Conservation (phyloP, 1,140 invertebrate species). For the Anadara kagoshimensis region DNA sequence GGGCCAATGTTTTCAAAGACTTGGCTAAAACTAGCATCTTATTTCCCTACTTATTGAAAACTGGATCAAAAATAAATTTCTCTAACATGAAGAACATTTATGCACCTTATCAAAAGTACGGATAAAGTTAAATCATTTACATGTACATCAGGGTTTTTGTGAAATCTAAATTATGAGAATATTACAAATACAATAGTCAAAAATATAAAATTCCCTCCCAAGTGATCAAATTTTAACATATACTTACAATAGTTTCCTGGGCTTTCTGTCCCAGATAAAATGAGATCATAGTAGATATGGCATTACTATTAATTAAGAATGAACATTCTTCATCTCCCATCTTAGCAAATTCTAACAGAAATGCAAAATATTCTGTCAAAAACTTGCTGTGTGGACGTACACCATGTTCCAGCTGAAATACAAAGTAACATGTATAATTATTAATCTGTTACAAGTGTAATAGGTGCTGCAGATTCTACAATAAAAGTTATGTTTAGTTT, state of each 20-base stretch:
- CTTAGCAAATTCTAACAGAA: slow-evolving; percentile 94
- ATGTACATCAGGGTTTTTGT: too few species aligned
- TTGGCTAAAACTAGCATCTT: too few species aligned
- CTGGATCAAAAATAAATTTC: too few species aligned
- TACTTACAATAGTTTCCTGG: slow-evolving; percentile 70
- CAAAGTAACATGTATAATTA: slow-evolving; percentile 13
- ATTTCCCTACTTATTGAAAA: too few species aligned
- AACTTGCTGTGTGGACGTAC: slow-evolving; percentile 80
- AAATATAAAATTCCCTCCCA: too few species aligned
- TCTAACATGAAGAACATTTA: too few species aligned
- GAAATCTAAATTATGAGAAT: too few species aligned
- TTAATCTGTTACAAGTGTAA: background rate
- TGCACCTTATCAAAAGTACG: too few species aligned
- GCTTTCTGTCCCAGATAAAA: slow-evolving; percentile 84
- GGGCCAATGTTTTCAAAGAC: too few species aligned
- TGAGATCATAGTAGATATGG: slow-evolving; percentile 91
- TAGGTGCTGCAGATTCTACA: background rate
- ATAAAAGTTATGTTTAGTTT: background rate
- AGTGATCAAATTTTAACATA: too few species aligned
- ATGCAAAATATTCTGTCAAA: slow-evolving; percentile 92
- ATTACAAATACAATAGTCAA: too few species aligned
- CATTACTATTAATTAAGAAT: slow-evolving; percentile 89
- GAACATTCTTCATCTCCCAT: slow-evolving; percentile 94
- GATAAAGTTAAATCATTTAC: too few species aligned
- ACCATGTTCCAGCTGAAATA: slow-evolving; percentile 86